These are phyloP conservation scores for Tethya wilhelma DNA, from an alignment of 37 sponge, comb jelly and placozoan genomes.

Conservation along the genomic window DNA sequence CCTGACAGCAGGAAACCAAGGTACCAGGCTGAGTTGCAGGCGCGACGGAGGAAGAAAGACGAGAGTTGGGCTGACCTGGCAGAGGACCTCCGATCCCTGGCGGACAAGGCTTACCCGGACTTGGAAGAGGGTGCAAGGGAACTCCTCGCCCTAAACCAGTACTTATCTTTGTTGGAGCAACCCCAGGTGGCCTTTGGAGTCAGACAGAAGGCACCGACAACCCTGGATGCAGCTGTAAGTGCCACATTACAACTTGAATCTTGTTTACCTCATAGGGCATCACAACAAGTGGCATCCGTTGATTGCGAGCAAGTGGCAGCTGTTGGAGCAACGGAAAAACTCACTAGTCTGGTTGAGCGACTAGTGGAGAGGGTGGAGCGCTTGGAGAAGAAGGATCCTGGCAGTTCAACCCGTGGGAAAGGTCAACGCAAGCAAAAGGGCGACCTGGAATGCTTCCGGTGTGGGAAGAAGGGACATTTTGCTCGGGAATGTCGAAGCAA, in stretches of 20 bases:
- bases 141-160: conserved; percentile 17
- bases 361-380: conserved; percentile 26
- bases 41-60: conserved; percentile 19
- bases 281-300: neutral
- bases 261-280: conserved; percentile 5
- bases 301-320: neutral
- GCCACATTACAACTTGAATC: conserved; percentile 59
- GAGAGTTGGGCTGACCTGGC: conserved; percentile 54
- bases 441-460: conserved; percentile 20
- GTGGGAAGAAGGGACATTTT: conserved; percentile 43
- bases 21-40: conserved; percentile 54
- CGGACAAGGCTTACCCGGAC: conserved; percentile 45
- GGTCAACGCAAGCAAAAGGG: too few relatives aligned
- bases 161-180: conserved; percentile 7
- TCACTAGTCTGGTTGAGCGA: neutral
- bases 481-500: too few relatives aligned
- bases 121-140: conserved; percentile 38
- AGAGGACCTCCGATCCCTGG: conserved; percentile 24
- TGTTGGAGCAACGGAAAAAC: neutral
- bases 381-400: too few relatives aligned
- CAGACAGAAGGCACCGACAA: conserved; percentile 38
- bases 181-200: conserved; percentile 50
- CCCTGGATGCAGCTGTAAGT: conserved; percentile 40
- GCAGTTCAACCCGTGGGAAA: too few relatives aligned
- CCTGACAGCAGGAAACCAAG: conserved; percentile 18